Base-by-base conservation (phyloP, 2,888 invertebrate species). In the Cheilosia vernalis region DNA sequence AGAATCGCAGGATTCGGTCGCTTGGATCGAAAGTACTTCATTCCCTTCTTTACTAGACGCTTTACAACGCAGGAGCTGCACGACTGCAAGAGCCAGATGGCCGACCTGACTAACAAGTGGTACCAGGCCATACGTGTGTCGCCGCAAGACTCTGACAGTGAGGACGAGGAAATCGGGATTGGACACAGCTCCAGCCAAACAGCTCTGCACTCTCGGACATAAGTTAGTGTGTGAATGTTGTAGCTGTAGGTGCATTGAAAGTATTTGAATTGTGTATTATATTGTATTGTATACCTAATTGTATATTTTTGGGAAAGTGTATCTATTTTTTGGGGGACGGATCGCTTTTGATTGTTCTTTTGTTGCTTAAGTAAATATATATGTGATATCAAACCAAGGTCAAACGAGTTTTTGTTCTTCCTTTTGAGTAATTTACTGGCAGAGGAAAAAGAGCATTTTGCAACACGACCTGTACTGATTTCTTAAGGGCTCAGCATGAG, bases 31-130 rank as follows among this genome's bases (percentile, higher is more conserved):
- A 97, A 97, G 90, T 99, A 98, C 93, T 95, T 99, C 88, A 97
- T 96, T 88, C 99, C 99, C 10, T 98, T 99, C 92, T 98, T 99
- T 90, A 99, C 98, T 0, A 94, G 99, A 88, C 94, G 98, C 88
- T 98, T 99, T 90, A 99, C 98, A 7, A 98, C 98, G 91, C 97
- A 98, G 95, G 98, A 99, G 93, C 93, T 98, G 87, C 97, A 97
- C 90, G 98, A 99, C 92, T 98, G 98, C 90, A 97, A 97, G 92
- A 97, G 96, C 88, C 98, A 98, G 93, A 98, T 99, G 98, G 97
- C 97, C 1, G 97, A 97, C 92, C 93, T 99, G 87, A 98, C 98
- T 0, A 98, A 98, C 91, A 97, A 98, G 91, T 99, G 98, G 98
- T 98, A 98, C 92, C 97, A 98, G 91, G 98, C 98, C 0, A 98